phyloP scores from a whole-genome alignment of 1,140 invertebrate genomes.

The Zeugodacus cucurbitae region DNA sequence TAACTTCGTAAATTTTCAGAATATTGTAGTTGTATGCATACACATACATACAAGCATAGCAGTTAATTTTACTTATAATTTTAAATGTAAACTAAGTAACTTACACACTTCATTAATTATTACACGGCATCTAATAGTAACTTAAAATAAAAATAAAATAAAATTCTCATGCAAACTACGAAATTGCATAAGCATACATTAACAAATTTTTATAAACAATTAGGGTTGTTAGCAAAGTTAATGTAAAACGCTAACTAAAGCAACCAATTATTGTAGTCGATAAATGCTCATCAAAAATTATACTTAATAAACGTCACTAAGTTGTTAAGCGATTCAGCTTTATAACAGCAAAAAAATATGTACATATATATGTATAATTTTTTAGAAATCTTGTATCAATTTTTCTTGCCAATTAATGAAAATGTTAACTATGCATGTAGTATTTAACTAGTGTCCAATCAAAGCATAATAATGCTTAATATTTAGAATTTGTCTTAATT shows the following conservation, averaged over 20 bases:
- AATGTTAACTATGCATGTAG: neutral
- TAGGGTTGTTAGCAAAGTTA: neutral
- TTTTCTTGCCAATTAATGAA: conserved; percentile 4
- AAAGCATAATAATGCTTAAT: neutral
- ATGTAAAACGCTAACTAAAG: neutral
- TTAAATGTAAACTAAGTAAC: neutral
- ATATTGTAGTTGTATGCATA: neutral
- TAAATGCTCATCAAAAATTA: neutral
- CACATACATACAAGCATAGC: neutral
- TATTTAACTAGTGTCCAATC: neutral
- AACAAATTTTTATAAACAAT: neutral
- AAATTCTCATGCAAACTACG: neutral
- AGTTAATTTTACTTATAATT: neutral
- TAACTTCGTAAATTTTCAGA: neutral
- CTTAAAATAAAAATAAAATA: neutral
- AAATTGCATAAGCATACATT: neutral
- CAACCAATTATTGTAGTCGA: neutral
- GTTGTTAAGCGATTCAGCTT: neutral
- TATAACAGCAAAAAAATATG: neutral
- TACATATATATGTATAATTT: neutral
- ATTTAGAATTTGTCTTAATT: neutral
- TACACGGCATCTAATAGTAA: neutral
- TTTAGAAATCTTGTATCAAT: neutral
- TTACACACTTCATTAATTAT: neutral
- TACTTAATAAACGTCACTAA: neutral